These are phyloP conservation scores for Microcebus jonahi DNA, from an alignment of 2,113 vertebrate species.

Conservation along the genomic window DNA sequence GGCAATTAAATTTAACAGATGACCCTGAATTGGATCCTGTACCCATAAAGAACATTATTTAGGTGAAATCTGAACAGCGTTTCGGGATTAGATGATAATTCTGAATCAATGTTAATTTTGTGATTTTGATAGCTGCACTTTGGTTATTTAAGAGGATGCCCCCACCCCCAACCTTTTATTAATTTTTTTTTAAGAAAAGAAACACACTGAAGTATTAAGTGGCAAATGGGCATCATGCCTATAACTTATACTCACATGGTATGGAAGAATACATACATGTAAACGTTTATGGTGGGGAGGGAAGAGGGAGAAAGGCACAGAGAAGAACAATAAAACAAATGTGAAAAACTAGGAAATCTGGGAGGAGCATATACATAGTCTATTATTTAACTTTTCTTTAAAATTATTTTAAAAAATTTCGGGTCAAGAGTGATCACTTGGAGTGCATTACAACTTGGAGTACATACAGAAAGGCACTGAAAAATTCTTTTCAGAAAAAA, in stretches of 20 bases:
- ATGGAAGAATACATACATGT: neutral
- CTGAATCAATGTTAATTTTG: neutral
- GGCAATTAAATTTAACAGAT: neutral
- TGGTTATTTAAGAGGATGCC: neutral
- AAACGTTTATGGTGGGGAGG: neutral
- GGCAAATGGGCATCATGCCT: neutral
- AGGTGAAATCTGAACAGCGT: neutral
- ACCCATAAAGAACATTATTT: neutral
- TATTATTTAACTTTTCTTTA: neutral
- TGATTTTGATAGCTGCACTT: neutral
- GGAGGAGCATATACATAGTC: neutral
- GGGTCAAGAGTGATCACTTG: slow-evolving; percentile 2
- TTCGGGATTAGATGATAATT: neutral
- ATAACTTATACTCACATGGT: neutral
- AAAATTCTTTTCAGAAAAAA: neutral
- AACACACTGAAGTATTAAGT: neutral
- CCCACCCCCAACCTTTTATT: neutral
- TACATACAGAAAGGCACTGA: neutral
- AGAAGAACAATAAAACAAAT: neutral
- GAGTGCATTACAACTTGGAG: neutral
- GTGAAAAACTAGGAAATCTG: neutral
- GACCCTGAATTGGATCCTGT: neutral
- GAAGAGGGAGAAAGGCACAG: neutral
- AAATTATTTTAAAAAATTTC: slow-evolving; percentile 1
- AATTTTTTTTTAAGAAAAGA: neutral